A percentile compares a stretch with the other conserved stretches of the same genome.
Evolutionary conservation across 2,888 invertebrate genomes (phyloP).

Genomic region (Bhutanitis thaidina): DNA sequence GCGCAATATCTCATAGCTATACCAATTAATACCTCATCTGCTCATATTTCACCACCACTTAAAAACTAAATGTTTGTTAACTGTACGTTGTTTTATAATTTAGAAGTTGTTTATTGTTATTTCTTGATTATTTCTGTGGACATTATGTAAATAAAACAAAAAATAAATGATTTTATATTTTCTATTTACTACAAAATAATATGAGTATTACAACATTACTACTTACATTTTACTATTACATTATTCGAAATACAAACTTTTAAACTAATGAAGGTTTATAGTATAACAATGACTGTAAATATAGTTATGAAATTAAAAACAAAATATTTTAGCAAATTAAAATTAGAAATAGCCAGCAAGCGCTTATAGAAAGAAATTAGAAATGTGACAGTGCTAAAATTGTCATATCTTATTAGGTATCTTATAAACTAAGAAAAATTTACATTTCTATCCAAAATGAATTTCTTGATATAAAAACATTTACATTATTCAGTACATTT

Average conservation of each 20-base stretch:
- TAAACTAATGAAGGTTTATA: background rate
- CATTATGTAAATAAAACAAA: background rate
- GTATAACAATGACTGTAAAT: background rate
- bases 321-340: background rate
- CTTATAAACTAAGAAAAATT: background rate
- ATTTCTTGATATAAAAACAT: background rate
- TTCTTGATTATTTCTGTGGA: no score
- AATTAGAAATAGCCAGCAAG: background rate
- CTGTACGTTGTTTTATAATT: no score
- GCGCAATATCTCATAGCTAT: conserved; percentile 46
- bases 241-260: no score
- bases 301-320: background rate
- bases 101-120: no score
- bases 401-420: background rate
- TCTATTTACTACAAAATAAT: background rate
- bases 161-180: background rate
- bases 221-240: no score
- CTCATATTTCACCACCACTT: conserved; percentile 2
- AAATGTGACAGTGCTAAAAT: background rate
- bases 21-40: conserved; percentile 24
- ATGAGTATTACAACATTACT: background rate
- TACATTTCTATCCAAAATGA: background rate
- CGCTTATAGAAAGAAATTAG: conserved; percentile 1
- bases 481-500: background rate
- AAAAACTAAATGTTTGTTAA: background rate